These are phyloP conservation scores for Carlito syrichta DNA, from an alignment of 2,113 vertebrate species.

Conservation along the genomic window DNA sequence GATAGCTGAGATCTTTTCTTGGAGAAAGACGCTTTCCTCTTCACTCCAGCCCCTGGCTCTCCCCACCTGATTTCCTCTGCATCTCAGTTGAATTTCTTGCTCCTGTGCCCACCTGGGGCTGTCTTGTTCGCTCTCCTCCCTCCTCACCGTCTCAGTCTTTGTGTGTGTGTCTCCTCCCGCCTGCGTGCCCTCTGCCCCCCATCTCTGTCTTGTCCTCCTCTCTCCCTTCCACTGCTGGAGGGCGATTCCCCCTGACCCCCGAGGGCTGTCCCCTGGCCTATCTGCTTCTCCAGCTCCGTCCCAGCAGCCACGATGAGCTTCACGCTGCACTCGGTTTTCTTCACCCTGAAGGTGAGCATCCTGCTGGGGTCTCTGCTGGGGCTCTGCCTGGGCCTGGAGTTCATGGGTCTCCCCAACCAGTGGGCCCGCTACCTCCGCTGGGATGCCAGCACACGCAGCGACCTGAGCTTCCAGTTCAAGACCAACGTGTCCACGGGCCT, in stretches of 20 bases:
- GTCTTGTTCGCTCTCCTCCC: not conserved
- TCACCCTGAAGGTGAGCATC: constrained; percentile 86
- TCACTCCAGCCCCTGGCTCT: not conserved
- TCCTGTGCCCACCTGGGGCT: not conserved
- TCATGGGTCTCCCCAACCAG: constrained; percentile 93
- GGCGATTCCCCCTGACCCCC: not conserved
- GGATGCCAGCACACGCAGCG: constrained; percentile 94
- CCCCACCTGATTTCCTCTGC: constrained; percentile 10
- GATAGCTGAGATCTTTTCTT: constrained; percentile 79
- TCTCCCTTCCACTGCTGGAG: not conserved
- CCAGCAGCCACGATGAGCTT: constrained; percentile 79
- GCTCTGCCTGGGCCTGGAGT: constrained; percentile 91
- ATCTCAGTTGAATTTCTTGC: constrained; percentile 4
- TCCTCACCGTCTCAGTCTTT: not conserved
- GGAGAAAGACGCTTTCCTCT: constrained; percentile 42
- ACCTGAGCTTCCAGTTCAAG: constrained; percentile 97
- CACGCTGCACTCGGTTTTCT: constrained; percentile 84
- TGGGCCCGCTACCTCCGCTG: constrained; percentile 98
- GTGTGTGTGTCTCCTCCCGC: not conserved
- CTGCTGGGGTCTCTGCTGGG: constrained; percentile 89
- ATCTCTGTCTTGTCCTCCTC: not conserved
- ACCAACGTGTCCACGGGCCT: constrained; percentile 92
- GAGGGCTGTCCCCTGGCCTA: not conserved
- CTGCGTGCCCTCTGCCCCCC: not conserved
- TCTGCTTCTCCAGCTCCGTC: not conserved